Evolutionary conservation across 2,888 invertebrate genomes (phyloP), one percentile per base, ranked within the genome.

Genomic region (Oligia latruncula): DNA sequence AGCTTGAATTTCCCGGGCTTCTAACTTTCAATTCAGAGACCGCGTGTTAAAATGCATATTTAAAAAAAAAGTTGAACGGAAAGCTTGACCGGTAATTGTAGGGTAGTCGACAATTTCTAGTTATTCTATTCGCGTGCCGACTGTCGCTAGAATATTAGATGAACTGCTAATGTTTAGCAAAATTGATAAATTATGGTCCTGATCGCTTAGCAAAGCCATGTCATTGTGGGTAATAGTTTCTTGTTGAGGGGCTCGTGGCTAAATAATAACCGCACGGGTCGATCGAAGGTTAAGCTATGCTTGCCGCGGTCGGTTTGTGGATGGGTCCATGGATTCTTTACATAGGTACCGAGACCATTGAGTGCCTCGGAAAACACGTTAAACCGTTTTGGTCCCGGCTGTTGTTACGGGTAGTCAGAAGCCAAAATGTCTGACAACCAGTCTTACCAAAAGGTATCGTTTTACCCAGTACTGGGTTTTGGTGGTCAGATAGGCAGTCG

Each of bases 71-170:
- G 35, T 49, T 49, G 3, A 76, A 40, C 49, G 1, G 1, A 1
- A 76, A 29, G 23, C 49, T 60, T 20, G 9, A n/a, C 20, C n/a
- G 15, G 17, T 55, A 64, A 78, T 55, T 43, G 1, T 35, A 78
- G 20, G 43, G 62, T 43, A 78, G 23, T 23, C 1, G 23, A 29
- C 20, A 64, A 0, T 71, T 77, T 46, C 52, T 52, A 8, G 43
- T 78, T 55, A 43, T 43, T 43, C 23, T 29, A 62, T 52, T 55
- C 23, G 65, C 77, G 65, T 79, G 80, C 55, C 15, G 46, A n/a
- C 35, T 11, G 23, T 17, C 17, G 35, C 46, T 46, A 65, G 77
- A 55, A 77, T 77, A 77, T 52, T 78, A 46, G 13, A 79, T 35
- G 11, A 43, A 55, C 35, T 76, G 15, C 49, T 76, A n/a, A 46